Percentiles rank a stretch among this genome's conserved stretches.
These are phyloP conservation scores for Threskiornis aethiopicus DNA, from an alignment of 2,797 vertebrate species.

Conservation along the genomic window DNA sequence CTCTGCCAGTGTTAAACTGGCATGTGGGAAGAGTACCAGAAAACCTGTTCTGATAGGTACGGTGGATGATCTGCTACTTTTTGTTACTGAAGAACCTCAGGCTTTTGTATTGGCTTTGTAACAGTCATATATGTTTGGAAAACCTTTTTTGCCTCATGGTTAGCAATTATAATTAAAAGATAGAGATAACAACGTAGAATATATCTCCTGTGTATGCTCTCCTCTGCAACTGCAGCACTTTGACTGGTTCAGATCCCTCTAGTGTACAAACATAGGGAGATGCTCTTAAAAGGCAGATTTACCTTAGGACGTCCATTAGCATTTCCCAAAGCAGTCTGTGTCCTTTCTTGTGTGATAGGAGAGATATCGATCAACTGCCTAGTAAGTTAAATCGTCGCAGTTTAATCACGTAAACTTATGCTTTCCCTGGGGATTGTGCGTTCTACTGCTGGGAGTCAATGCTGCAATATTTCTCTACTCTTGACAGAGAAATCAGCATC, in stretches of 20 bases:
- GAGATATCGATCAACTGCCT: neutral
- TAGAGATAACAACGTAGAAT: neutral
- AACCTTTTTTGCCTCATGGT: neutral
- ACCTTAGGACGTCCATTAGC: neutral
- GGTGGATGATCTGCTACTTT: neutral
- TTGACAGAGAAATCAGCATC: neutral
- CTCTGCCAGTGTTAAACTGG: neutral
- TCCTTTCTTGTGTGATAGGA: neutral
- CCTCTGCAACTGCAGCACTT: neutral
- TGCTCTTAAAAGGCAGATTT: neutral
- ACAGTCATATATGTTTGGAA: neutral
- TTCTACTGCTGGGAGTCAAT: neutral
- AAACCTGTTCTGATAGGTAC: neutral
- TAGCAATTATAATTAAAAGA: neutral
- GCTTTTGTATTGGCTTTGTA: neutral
- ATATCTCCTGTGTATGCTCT: neutral
- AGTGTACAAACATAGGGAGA: neutral
- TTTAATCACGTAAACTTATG: neutral
- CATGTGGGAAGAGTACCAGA: neutral
- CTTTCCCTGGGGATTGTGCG: neutral
- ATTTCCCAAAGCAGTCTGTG: slow-evolving; percentile 8
- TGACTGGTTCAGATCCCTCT: neutral
- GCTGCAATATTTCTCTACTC: neutral
- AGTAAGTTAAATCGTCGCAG: neutral
- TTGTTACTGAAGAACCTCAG: neutral